Evolutionary conservation across 23 tunicate species (phyloP).

Genomic region (Pegea sp.): DNA sequence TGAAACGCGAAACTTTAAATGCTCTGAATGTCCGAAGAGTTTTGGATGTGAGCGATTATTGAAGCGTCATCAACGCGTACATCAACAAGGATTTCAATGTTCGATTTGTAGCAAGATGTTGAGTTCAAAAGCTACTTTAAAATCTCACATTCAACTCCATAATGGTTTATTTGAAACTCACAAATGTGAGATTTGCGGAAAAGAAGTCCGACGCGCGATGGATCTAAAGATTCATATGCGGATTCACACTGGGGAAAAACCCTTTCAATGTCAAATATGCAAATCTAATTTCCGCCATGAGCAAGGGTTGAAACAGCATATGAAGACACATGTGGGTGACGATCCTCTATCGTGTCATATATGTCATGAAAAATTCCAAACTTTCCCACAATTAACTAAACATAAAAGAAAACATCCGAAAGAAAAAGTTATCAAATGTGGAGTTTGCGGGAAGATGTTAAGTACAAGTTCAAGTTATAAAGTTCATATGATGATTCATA

Average conservation of each 20-base stretch:
- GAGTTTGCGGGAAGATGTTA: not conserved
- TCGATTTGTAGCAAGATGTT: not conserved
- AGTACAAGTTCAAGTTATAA: not conserved
- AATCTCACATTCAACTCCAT: not conserved
- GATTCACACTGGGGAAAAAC: conserved; percentile 1
- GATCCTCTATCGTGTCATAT: not conserved
- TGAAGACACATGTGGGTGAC: not conserved
- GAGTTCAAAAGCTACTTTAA: not conserved
- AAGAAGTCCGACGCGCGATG: not conserved
- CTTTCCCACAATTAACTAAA: not conserved
- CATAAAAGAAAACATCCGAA: not conserved
- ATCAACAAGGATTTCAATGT: not conserved
- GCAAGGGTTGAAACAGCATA: conserved; percentile 1
- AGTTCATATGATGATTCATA: not conserved
- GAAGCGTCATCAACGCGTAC: not conserved
- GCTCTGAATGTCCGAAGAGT: not conserved
- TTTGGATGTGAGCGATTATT: not conserved
- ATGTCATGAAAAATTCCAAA: not conserved
- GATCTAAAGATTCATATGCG: not conserved
- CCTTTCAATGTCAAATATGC: not conserved
- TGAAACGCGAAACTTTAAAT: not conserved
- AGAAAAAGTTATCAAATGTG: not conserved
- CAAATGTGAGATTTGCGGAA: not conserved
- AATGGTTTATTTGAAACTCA: not conserved
- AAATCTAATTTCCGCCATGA: not conserved